phyloP scores from a whole-genome alignment of 2,888 invertebrate species.

The Liopterus haemorrhoidalis region DNA sequence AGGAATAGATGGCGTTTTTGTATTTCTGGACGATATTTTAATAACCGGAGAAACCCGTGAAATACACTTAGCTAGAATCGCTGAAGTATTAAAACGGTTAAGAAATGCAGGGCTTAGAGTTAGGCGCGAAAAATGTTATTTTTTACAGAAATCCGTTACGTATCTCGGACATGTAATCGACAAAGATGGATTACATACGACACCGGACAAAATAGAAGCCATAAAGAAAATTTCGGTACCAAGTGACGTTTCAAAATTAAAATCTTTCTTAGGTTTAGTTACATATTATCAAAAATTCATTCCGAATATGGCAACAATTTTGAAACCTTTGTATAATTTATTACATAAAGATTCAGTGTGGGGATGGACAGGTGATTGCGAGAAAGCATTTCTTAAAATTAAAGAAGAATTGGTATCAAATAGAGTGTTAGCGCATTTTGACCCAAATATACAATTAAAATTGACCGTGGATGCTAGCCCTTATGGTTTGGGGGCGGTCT shows the following conservation, averaged over 20 bases:
- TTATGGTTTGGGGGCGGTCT: too few species aligned
- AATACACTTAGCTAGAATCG: slow-evolving; percentile 1
- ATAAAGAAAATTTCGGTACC: slow-evolving; percentile 29
- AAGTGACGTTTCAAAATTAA: slow-evolving; percentile 22
- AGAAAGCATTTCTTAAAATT: slow-evolving; percentile 29
- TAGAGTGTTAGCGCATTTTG: slow-evolving; percentile 8
- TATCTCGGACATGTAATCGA: slow-evolving; percentile 24
- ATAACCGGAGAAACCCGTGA: too few species aligned
- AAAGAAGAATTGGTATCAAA: slow-evolving; percentile 4
- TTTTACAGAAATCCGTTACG: slow-evolving; percentile 17
- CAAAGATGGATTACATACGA: slow-evolving; percentile 22
- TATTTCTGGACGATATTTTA: slow-evolving; percentile 21
- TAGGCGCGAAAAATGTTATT: slow-evolving; percentile 26
- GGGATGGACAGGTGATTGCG: slow-evolving; percentile 31
- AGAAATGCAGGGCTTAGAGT: slow-evolving; percentile 16
- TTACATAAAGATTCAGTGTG: slow-evolving; percentile 30
- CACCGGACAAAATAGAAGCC: slow-evolving; percentile 25
- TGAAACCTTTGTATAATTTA: slow-evolving; percentile 33
- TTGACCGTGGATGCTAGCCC: too few species aligned
- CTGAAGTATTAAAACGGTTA: slow-evolving; percentile 17
- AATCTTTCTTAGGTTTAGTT: slow-evolving; percentile 23
- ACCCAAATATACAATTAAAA: too few species aligned
- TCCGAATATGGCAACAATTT: slow-evolving; percentile 27
- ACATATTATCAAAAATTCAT: slow-evolving; percentile 39
- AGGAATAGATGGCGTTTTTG: slow-evolving; percentile 19